Base-by-base conservation (phyloP, 2,113 vertebrate species). In the Thermophis baileyi region DNA sequence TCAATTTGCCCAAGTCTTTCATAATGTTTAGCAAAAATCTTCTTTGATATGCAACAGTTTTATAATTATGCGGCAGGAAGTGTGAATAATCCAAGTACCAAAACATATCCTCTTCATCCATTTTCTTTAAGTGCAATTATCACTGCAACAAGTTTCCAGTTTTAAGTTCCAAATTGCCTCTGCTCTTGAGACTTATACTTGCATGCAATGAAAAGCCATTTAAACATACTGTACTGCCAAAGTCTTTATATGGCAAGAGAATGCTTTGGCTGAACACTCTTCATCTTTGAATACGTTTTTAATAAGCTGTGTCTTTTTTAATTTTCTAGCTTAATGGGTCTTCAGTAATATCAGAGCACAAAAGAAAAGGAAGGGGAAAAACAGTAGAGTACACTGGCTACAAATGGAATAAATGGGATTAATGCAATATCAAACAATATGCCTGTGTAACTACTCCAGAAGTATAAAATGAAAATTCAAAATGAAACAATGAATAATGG, bases 161-260 rank as follows among this genome's bases (percentile, higher is more conserved):
- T 96, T 95, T 93, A 95, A 95, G 95, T 95, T 95, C 90, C 94
- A 96, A 96, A 96, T 96, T 94, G 96, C 95, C 93, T 93, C 0
- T 30, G 93, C 91, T 95, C 94, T 94, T 93, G 95, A 94, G 94
- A 93, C 89, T 96, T 96, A 95, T 35, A 90, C 74, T 96, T 94
- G 94, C 86, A 95, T 88, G 92, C 93, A 96, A 97, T 93, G 94
- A 95, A 97, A 94, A 92, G 88, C 81, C 91, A 90, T 89, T 94
- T 69, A 92, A 86, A 89, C 35, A 90, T 92, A 96, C 89, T 91
- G 91, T 30, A 89, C 55, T 95, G 91, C 95, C 94, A 96, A 91
- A 88, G 90, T 94, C 95, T 93, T 95, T 94, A 95, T 95, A 95
- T 89, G 93, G 89, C 93, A 95, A 95, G 94, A 94, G 94, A 96